Conservation (phyloP, 1,140 invertebrate genomes). For the Zaprionus ornatus region DNA sequence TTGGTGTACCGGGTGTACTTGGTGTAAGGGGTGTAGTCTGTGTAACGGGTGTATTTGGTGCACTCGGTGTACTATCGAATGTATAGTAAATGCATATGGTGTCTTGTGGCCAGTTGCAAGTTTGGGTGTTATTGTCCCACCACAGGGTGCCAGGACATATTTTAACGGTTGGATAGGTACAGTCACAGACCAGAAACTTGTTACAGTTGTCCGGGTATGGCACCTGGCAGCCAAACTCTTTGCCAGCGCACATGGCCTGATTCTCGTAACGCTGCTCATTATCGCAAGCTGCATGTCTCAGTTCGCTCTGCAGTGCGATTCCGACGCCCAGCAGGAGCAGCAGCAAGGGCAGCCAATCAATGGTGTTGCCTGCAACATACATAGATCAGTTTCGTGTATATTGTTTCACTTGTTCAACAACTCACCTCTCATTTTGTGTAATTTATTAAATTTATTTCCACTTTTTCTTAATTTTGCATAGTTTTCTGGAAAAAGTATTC, state of each 20-base stretch:
- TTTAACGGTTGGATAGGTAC: slow-evolving; percentile 66
- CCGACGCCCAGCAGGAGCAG: slow-evolving; percentile 2
- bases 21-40: background rate
- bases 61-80: slow-evolving; percentile 16
- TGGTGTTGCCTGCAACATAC: background rate
- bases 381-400: fast-evolving
- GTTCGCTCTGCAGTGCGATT: slow-evolving; percentile 18
- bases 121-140: slow-evolving; percentile 59
- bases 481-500: background rate
- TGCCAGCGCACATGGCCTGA: slow-evolving; percentile 59
- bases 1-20: background rate
- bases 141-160: slow-evolving; percentile 40
- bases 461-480: background rate
- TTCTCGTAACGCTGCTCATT: slow-evolving; percentile 70
- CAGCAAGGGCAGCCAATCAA: slow-evolving; percentile 13
- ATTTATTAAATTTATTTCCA: background rate
- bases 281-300: slow-evolving; percentile 47
- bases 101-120: slow-evolving; percentile 58
- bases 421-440: background rate
- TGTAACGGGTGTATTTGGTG: background rate
- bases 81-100: slow-evolving; percentile 50
- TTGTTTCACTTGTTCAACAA: background rate
- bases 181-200: slow-evolving; percentile 68
- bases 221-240: slow-evolving; percentile 49
- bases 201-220: slow-evolving; percentile 72